Evolutionary conservation across 2,113 vertebrate species (phyloP).

Genomic region (Pteropus alecto): DNA sequence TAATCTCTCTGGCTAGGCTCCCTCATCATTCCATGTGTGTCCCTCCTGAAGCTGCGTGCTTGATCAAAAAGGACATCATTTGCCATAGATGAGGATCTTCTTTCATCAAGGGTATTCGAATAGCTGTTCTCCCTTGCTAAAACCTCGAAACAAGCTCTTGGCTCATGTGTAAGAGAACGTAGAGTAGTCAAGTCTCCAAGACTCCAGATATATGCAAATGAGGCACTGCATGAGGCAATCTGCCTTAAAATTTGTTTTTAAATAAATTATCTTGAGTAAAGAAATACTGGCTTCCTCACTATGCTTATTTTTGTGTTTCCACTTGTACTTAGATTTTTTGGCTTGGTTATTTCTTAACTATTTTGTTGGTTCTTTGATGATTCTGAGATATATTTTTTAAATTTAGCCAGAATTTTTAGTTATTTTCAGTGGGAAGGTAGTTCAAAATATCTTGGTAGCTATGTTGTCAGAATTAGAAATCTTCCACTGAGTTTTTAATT

Average conservation of each 20-base stretch:
- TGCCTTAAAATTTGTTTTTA: background rate
- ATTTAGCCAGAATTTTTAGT: background rate
- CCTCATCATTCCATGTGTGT: background rate
- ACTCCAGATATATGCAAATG: background rate
- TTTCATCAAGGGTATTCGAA: background rate
- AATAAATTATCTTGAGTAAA: background rate
- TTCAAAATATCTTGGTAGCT: background rate
- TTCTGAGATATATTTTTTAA: background rate
- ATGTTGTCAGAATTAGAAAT: background rate
- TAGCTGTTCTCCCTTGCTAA: too few species aligned
- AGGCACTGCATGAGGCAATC: fast-evolving
- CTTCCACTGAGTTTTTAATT: background rate
- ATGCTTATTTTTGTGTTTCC: background rate
- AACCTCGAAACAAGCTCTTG: background rate
- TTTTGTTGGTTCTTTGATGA: background rate
- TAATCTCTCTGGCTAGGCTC: background rate
- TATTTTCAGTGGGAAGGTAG: background rate
- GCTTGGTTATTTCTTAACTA: background rate
- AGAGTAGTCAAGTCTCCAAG: background rate
- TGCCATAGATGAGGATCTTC: background rate
- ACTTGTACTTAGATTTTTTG: background rate
- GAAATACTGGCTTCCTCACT: background rate
- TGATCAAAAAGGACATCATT: too few species aligned
- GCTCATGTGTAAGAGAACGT: background rate
- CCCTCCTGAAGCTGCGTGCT: background rate